These are phyloP conservation scores for Cryptocephalus primarius DNA, from an alignment of 2,888 invertebrate species.

Conservation along the genomic window DNA sequence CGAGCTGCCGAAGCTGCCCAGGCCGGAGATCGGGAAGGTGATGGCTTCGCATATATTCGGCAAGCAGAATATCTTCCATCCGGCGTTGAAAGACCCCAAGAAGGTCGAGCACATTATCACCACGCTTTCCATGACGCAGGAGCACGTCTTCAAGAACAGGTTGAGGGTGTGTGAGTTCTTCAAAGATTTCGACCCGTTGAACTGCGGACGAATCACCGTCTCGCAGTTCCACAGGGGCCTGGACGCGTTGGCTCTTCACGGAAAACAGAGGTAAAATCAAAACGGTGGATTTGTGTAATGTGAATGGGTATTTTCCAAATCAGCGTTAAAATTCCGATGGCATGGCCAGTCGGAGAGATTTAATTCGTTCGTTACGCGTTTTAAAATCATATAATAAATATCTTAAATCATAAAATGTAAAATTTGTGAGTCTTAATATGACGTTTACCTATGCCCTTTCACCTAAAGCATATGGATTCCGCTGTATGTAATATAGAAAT, in stretches of 20 bases:
- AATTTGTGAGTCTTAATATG: no score
- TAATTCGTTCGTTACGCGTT: no score
- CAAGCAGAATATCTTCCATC: constrained; percentile 47
- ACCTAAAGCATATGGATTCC: no score
- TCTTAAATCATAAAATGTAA: no score
- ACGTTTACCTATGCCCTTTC: no score
- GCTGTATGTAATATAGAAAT: no score
- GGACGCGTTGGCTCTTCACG: constrained; percentile 53
- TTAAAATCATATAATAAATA: no score
- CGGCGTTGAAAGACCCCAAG: constrained; percentile 41
- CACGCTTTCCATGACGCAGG: constrained; percentile 54
- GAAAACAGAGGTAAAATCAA: constrained; percentile 32
- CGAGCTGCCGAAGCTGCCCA: constrained; percentile 54
- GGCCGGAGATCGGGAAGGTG: constrained; percentile 51
- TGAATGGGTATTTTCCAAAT: no score
- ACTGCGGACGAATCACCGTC: constrained; percentile 55
- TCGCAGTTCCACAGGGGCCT: constrained; percentile 63
- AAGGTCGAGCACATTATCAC: constrained; percentile 43
- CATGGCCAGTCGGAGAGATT: no score
- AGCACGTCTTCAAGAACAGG: constrained; percentile 51
- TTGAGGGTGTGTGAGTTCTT: constrained; percentile 60
- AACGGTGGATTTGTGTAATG: no score
- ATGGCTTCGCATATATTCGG: constrained; percentile 39
- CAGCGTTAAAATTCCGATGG: no score
- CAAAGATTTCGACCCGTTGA: constrained; percentile 59